Base-by-base conservation (phyloP, 2,113 vertebrate species). In the Irena cyanogastra region DNA sequence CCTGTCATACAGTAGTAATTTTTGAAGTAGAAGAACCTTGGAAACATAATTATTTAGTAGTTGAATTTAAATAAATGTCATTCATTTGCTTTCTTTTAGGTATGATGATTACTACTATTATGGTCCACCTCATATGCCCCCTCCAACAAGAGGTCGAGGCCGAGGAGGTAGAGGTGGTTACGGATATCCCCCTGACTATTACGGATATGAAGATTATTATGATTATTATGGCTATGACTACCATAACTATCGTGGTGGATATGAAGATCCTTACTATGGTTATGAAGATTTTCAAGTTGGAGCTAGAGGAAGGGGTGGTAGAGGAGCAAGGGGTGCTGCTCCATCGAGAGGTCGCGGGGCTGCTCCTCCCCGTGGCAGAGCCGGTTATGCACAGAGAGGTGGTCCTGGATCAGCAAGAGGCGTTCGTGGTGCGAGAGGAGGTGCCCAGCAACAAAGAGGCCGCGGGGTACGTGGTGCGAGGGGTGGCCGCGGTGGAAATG, bases 21-120 rank as follows among this genome's bases (percentile, higher is more conserved):
- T 57, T 21, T 66, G 56, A 89, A 90, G 42, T 18, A 61, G 42
- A 47, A 60, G 2, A 69, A 14, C n/a, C n/a, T 24, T 27, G 20
- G 39, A 77, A 54, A 31, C 1, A 0, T 41, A 56, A 68, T 60
- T 54, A 37, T 37, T 39, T 45, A 47, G 35, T 52, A 31, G 41
- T 72, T 94, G 6, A 1, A 42, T 95, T 90, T 92, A 92, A 96
- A 95, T 82, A 94, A 89, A 82, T 75, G 21, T 69, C 28, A 21
- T 53, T n/a, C 1, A 0, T 87, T 90, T 82, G 61, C 49, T 91
- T 81, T 66, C 53, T 96, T 96, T 41, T 97, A 99, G 99, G 99
- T 99, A 99, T 89, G 99, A 99, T 79, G 99, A 99, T 97, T 99
- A 99, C 98, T 99, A 99, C 98, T 99, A 99, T 98, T 99, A 99